Conservation (phyloP, 2,797 vertebrate genomes). For the Spondyliosoma cantharus region DNA sequence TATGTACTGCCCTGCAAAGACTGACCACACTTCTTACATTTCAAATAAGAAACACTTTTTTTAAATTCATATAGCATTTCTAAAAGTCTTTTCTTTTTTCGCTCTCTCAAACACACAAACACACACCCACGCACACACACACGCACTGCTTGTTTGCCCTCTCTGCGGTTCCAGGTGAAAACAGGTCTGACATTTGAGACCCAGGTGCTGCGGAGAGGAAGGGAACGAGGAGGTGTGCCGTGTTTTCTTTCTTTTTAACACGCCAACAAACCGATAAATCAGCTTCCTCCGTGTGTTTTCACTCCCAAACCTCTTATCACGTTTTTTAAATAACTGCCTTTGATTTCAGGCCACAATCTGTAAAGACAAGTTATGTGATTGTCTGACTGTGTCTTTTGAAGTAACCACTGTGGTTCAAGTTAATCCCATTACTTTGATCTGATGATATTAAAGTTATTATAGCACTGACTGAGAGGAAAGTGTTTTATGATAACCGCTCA, state of each 20-base stretch:
- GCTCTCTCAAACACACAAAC: slow-evolving; percentile 17
- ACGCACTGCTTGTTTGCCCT: slow-evolving; percentile 61
- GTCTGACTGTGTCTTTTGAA: slow-evolving; percentile 57
- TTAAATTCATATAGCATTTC: not conserved
- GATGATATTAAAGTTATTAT: slow-evolving; percentile 52
- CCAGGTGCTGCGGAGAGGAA: slow-evolving; percentile 62
- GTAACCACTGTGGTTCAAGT: slow-evolving; percentile 49
- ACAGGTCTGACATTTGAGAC: slow-evolving; percentile 69
- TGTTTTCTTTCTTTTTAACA: slow-evolving; percentile 36
- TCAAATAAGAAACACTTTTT: slow-evolving; percentile 2
- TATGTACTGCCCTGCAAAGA: not conserved
- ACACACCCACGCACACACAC: slow-evolving; percentile 14
- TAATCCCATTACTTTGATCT: slow-evolving; percentile 71
- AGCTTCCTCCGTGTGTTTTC: slow-evolving; percentile 57
- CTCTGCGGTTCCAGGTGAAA: slow-evolving; percentile 61
- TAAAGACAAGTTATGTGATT: slow-evolving; percentile 53
- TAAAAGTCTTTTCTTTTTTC: not conserved
- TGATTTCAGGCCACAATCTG: slow-evolving; percentile 51
- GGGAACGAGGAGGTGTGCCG: slow-evolving; percentile 10
- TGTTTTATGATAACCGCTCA: slow-evolving; percentile 37
- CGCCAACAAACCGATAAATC: slow-evolving; percentile 56
- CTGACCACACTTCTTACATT: not conserved
- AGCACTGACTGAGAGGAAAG: slow-evolving; percentile 39
- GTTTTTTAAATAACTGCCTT: slow-evolving; percentile 49
- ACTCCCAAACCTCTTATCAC: slow-evolving; percentile 40